Evolutionary conservation across 2,113 vertebrate genomes (phyloP), one percentile per base, ranked within the genome.

Genomic region (Scatophagus argus): DNA sequence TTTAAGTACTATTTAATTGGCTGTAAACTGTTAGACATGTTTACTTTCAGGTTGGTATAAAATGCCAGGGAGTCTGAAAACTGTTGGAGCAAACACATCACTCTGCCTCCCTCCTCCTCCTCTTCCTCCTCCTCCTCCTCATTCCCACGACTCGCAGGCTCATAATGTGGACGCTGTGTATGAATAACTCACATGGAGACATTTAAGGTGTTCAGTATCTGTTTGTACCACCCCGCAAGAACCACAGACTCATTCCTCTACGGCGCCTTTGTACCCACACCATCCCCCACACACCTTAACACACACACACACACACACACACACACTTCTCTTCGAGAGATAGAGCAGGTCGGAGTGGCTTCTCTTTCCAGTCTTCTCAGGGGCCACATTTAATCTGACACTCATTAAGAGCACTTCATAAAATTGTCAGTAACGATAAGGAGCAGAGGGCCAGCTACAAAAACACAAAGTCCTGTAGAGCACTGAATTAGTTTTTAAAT

Each of bases 351-450:
- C 59, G 8, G 29, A 70, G 80, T 56, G 56, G 69, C 72, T 85
- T 55, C 75, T 67, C 65, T 54, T 87, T 92, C 90, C 84, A 83
- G 74, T 79, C 81, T 88, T 85, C 81, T 85, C 86, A 83, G 79
- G 62, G 92, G 94, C 92, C 95, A 94, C 95, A 95, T 98, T 98
- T 97, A 97, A 97, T 97, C 96, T 97, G 95, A 95, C 94, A 95
- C 96, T 96, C 96, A 97, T 98, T 98, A 97, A 95, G 95, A 95
- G 95, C 97, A 98, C 97, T 98, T 98, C 96, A 93, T 98, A 98
- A 99, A 99, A 97, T 96, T 94, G 96, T 97, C 97, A 97, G 91
- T 91, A 94, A 94, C 92, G 90, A 92, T 95, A 95, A 96, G 95
- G 95, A 91, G 95, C 95, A 79, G 95, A 96, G 95, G 96, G 96